Percentiles rank a stretch among this genome's conserved stretches.
Evolutionary conservation across 2,113 vertebrate species (phyloP).

Genomic region (Seriola aureovittata): DNA sequence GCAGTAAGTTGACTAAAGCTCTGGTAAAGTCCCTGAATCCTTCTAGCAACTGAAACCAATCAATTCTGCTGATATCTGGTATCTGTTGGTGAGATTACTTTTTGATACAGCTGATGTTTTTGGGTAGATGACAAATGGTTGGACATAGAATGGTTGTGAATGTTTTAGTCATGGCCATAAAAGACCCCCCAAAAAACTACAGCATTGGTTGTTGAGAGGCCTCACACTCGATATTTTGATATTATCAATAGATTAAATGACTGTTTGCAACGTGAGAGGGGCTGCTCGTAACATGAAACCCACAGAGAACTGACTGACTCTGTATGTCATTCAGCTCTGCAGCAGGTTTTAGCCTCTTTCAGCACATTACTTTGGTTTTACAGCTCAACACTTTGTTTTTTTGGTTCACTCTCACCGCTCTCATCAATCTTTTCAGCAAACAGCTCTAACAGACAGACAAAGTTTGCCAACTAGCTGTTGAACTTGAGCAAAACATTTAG

Average conservation of each 20-base stretch:
- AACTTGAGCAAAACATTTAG: no score
- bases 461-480: no score
- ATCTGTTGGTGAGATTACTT: neutral
- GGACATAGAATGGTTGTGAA: neutral
- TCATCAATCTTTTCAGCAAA: neutral
- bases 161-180: neutral
- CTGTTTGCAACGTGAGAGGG: neutral
- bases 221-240: neutral
- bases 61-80: conserved; percentile 3
- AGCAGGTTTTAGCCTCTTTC: neutral
- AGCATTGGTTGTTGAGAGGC: neutral
- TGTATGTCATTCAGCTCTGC: neutral
- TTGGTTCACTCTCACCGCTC: neutral
- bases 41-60: neutral
- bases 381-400: neutral
- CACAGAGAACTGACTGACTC: neutral
- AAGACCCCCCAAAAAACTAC: no score
- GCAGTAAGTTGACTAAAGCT: conserved; percentile 51
- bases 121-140: neutral
- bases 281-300: neutral
- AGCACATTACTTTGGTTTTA: neutral
- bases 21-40: conserved; percentile 15
- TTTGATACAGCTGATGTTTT: conserved; percentile 7
- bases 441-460: no score
- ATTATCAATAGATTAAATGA: neutral